Evolutionary conservation across 2,888 invertebrate genomes (phyloP), one percentile per base, ranked within the genome.

Genomic region (Tridacna crocea): DNA sequence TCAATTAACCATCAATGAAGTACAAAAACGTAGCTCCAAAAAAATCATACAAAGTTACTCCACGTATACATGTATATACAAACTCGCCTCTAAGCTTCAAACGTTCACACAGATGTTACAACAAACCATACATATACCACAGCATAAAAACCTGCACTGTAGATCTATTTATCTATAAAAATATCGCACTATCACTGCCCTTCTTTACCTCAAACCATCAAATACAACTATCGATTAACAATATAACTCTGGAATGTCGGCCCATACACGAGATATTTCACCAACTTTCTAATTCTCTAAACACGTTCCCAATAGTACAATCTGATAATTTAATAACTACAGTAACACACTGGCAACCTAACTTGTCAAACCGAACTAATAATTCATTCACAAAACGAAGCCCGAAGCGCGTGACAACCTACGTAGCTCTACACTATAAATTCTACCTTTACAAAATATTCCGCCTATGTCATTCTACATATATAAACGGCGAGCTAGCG

Each of bases 381-480:
- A 19, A 63, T 68, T 68, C 68, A 68, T 68, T 68, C 68, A 68
- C 68, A 68, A 68, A 66, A 60, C 60, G 24, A 19, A 65, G 27
- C 26, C 26, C n/a, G 46, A 68, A 68, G 68, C 68, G 68, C 68
- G 47, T 68, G 68, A 68, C 68, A 36, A 36, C 36, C 36, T 36
- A 36, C 36, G 36, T n/a, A 68, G n/a, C 68, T 68, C 68, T 17
- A 27, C 47, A 12, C 46, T 27, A 15, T 63, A 11, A 27, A 63
- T 26, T 77, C 24, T 47, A 72, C 36, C 72, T 36, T 36, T 36
- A 36, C 36, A 36, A 76, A 80, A 72, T 72, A 61, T 75, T 76
- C 36, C 76, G 80, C 76, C 72, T 80, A 80, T 80, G 80, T 80
- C 80, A 80, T 80, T 75, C 63, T 72, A 60, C 27, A 72, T 51